Evolutionary conservation across 53 echinoderm and acorn worm species (phyloP), one percentile per base, ranked within the genome.

Genomic region (Zoroaster sp.): DNA sequence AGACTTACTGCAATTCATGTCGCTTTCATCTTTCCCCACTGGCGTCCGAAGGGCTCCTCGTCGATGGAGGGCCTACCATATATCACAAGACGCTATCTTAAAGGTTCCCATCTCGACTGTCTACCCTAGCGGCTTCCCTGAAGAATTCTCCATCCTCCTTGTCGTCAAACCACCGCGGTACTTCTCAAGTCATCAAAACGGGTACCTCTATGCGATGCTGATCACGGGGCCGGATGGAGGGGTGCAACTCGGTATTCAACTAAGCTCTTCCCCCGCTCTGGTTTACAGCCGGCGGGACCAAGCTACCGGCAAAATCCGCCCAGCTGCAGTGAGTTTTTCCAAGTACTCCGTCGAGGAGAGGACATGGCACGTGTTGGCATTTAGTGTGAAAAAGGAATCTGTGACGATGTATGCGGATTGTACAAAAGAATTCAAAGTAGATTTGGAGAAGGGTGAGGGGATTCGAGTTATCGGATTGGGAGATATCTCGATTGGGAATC

Each of bases 131-230:
- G 83, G 51, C 17, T 97, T 97, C 43, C 97, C 97, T 0, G 74
- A 67, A 2, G 92, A 95, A 59, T 97, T 97, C 86, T 92, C 97
- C 59, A 78, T 97, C 20, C 88, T 97, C 45, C 76, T 97, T 23
- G 77, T 78, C 14, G 72, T 92, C 49, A 97, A 88, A 68, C 95
- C 97, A 0, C 90, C 90, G 4, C 85, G 85, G 33, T 85, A 69
- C 71, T 77, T 91, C 75, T 38, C 90, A 37, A 63, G 18, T 4
- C 39, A 41, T 6, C 83, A 83, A 43, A 88, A 92, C 86, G 87
- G 95, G 5, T 86, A 93, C 39, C 74, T 95, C 21, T 95, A 92
- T 45, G 89, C 91, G 33, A 66, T 97, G 74, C 88, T 93, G 35
- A 88, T 97, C 47, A 91, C 90, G 23, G 92, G 87, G 40, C 53